These are phyloP conservation scores for Tyto alba DNA, from an alignment of 2,113 vertebrate species.

Conservation along the genomic window DNA sequence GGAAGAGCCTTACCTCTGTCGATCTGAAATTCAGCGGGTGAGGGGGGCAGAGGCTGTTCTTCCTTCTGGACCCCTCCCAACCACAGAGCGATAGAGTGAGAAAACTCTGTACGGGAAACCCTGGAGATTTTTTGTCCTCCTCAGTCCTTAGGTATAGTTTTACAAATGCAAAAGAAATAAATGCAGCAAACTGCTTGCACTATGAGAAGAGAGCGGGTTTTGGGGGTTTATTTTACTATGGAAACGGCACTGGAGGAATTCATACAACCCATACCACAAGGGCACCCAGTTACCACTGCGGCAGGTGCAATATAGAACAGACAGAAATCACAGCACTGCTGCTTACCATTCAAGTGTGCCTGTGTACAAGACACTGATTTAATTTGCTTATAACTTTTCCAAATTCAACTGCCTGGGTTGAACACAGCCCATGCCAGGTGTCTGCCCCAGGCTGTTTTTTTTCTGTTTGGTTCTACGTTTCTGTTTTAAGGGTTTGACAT, in stretches of 20 bases:
- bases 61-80: background rate
- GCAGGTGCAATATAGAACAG: background rate
- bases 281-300: rapidly evolving
- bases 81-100: rapidly evolving
- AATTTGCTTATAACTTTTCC: background rate
- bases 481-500: conserved; percentile 16
- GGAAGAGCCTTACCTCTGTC: background rate
- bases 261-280: background rate
- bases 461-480: background rate
- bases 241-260: background rate
- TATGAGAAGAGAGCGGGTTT: background rate
- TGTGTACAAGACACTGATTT: background rate
- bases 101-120: background rate
- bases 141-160: background rate
- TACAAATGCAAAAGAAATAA: background rate
- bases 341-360: background rate
- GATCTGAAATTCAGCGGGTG: background rate
- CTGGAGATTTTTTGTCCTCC: background rate
- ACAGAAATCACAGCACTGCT: background rate
- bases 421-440: background rate
- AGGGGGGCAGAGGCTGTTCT: background rate
- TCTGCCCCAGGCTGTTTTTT: conserved; percentile 6
- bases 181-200: background rate
- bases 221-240: background rate
- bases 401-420: background rate